Percentiles rank a stretch among this genome's conserved stretches.
Conservation (phyloP, 2,113 vertebrate species). For the Theristicus caerulescens region DNA sequence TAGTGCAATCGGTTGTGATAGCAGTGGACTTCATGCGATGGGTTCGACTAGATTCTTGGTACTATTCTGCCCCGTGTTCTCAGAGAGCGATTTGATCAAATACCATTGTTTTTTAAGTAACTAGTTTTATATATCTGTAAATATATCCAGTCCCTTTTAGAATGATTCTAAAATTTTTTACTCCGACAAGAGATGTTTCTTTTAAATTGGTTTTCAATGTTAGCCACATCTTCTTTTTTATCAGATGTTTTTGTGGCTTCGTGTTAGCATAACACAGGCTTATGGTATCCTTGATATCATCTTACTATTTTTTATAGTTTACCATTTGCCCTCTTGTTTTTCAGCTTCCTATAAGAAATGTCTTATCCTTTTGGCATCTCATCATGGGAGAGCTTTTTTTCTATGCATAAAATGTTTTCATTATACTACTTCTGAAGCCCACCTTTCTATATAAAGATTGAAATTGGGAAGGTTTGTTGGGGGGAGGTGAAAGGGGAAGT, state of each 20-base stretch:
- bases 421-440: not conserved
- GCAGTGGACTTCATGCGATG: fast-evolving
- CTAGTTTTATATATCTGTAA: not conserved
- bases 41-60: not conserved
- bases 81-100: not conserved
- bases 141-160: not conserved
- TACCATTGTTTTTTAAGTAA: not conserved
- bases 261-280: not conserved
- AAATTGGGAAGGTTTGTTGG: not conserved
- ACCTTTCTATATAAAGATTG: not conserved
- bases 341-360: not conserved
- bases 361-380: not conserved
- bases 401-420: not conserved
- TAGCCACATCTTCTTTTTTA: not conserved
- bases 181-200: not conserved
- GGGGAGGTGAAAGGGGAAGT: not conserved
- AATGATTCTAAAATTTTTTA: not conserved
- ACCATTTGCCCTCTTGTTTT: not conserved
- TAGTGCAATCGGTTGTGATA: not conserved
- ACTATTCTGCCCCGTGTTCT: not conserved
- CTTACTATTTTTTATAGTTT: not conserved
- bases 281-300: not conserved
- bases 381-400: not conserved
- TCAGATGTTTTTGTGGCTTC: not conserved
- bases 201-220: not conserved